phyloP scores from a whole-genome alignment of 2,113 vertebrate genomes.

The Megaceryle torquata region DNA sequence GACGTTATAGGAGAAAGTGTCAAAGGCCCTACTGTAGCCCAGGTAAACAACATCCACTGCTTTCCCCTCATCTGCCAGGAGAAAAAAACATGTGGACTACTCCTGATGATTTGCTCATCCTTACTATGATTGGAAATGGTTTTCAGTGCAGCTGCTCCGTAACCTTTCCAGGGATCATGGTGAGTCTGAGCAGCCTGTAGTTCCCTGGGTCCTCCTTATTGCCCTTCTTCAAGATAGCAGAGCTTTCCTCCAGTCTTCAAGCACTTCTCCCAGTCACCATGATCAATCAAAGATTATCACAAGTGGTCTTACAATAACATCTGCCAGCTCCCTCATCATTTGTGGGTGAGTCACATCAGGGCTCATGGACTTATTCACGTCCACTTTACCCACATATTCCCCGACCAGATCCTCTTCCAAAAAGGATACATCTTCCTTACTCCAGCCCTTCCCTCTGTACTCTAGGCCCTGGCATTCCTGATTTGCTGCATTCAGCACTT shows the following conservation, averaged over 20 bases:
- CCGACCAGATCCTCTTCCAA: neutral
- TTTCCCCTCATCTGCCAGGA: neutral
- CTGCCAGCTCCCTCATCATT: neutral
- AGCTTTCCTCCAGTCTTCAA: neutral
- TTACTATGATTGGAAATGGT: neutral
- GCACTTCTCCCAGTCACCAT: neutral
- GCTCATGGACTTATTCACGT: neutral
- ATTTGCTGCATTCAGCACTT: neutral
- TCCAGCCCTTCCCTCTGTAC: neutral
- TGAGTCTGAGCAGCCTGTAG: neutral
- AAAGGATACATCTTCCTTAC: neutral
- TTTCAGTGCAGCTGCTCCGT: neutral
- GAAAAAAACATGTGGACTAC: neutral
- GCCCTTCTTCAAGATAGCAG: neutral
- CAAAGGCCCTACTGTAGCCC: neutral
- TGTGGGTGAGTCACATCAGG: neutral
- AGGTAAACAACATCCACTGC: neutral
- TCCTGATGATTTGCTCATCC: neutral
- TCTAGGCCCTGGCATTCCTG: neutral
- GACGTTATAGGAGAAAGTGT: fast-evolving
- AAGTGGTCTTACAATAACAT: neutral
- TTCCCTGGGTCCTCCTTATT: neutral
- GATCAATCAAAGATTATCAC: neutral
- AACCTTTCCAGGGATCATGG: fast-evolving
- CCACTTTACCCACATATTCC: neutral